Base-by-base conservation (phyloP, 2,113 vertebrate species). In the Charadrius vociferus region DNA sequence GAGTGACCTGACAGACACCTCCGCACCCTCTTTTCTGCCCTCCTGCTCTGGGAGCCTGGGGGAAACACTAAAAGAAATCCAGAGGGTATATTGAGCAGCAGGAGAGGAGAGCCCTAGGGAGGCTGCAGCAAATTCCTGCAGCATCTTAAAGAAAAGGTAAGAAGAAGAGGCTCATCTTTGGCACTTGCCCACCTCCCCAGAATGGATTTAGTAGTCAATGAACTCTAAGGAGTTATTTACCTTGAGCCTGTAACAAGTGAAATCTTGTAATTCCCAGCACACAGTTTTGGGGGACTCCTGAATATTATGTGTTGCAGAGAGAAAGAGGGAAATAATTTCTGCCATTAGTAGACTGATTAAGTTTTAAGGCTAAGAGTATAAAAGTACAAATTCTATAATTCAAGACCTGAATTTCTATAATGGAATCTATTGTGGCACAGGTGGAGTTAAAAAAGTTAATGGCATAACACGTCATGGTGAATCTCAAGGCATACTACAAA, bases 261-360 rank as follows among this genome's bases (percentile, higher is more conserved):
- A 81, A 50, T 36, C 30, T 58, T 84, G 13, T 43, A 21, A 68
- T 73, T 74, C 17, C 59, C 26, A 73, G 34, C 47, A 27, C 9
- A 47, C 7, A 12, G 12, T 70, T 58, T 89, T 1, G 2, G 10
- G 23, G 2, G 41, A 36, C 37, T 81, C 14, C 12, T 0, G 1
- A 63, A 55, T 68, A 39, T 56, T 29, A 29, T 39, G 19, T 49
- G 21, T 56, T 90, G 58, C 22, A 18, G 30, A 36, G 39, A 66
- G 55, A 81, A 58, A 63, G 2, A 80, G 7, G 39, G 9, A 84
- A 88, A 67, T 43, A 36, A 79, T 55, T 92, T 90, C 30, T 90
- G 16, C 27, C 7, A 3, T 22, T 86, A 52, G 62, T 82, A 88
- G 53, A 65, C 58, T 36, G 43, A n/a, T 10, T 36, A 9, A 3